phyloP scores from a whole-genome alignment of 2,888 invertebrate species.

The Synanthedon formicaeformis region DNA sequence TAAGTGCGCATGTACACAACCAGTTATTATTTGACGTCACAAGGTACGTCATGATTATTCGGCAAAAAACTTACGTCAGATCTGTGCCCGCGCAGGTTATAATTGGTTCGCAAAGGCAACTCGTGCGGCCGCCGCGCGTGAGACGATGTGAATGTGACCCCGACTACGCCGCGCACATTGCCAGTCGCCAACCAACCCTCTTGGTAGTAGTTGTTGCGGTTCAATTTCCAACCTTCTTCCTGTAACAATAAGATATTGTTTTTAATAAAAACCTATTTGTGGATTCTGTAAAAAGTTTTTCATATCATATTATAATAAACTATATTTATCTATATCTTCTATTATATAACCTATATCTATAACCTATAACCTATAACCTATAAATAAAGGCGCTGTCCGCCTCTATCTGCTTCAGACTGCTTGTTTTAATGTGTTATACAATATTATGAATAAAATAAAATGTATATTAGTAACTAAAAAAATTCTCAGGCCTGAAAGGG shows the following conservation, averaged over 20 bases:
- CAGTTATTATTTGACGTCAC: too few relatives aligned
- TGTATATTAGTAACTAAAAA: too few relatives aligned
- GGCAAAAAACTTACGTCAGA: constrained; percentile 81
- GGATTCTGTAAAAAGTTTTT: too few relatives aligned
- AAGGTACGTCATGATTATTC: too few relatives aligned
- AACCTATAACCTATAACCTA: neutral
- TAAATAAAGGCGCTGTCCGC: too few relatives aligned
- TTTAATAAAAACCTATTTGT: neutral
- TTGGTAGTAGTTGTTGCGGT: constrained; percentile 94
- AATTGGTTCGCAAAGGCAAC: constrained; percentile 92
- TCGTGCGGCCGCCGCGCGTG: constrained; percentile 90
- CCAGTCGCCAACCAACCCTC: constrained; percentile 98
- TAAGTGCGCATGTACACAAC: too few relatives aligned
- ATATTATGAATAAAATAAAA: too few relatives aligned
- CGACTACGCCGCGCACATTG: constrained; percentile 93
- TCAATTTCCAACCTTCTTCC: constrained; percentile 96
- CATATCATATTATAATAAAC: too few relatives aligned
- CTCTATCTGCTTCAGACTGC: too few relatives aligned
- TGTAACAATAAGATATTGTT: constrained; percentile 30
- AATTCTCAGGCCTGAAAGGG: too few relatives aligned
- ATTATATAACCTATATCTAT: neutral
- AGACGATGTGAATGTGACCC: constrained; percentile 95
- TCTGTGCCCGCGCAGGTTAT: constrained; percentile 95
- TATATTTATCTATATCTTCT: too few relatives aligned
- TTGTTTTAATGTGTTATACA: too few relatives aligned